A percentile compares a stretch with the other conserved stretches of the same genome.
Evolutionary conservation across 2,888 invertebrate species (phyloP).

Genomic region (Perdita meconis): DNA sequence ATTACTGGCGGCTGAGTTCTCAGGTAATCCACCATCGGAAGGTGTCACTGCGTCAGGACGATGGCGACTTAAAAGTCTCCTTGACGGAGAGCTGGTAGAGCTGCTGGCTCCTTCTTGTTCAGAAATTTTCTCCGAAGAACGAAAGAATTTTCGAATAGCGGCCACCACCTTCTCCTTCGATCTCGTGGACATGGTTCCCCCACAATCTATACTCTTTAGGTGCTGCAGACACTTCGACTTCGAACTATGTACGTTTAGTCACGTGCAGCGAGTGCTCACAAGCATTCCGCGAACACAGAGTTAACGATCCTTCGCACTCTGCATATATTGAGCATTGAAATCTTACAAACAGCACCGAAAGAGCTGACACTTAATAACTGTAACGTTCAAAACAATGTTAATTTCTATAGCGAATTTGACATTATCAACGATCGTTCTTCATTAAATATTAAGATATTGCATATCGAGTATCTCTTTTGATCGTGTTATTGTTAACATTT

Average conservation of each 20-base stretch:
- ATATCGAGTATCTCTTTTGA: not conserved
- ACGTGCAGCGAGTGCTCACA: no score
- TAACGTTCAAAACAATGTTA: not conserved
- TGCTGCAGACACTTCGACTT: not conserved
- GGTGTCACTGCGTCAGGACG: constrained; percentile 82
- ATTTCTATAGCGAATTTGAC: no score
- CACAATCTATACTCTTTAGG: not conserved
- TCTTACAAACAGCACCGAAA: not conserved
- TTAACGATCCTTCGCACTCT: no score
- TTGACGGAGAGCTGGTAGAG: constrained; percentile 87
- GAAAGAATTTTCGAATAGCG: constrained; percentile 91
- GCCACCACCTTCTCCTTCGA: constrained; percentile 93
- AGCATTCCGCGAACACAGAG: no score
- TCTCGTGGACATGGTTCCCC: constrained; percentile 88
- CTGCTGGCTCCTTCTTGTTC: constrained; percentile 80
- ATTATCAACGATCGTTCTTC: no score
- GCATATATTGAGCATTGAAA: not conserved
- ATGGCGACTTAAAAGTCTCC: constrained; percentile 84
- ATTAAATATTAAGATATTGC: not conserved
- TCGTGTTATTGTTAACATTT: not conserved
- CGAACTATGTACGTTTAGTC: not conserved
- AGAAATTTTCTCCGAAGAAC: constrained; percentile 88
- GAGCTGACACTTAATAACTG: not conserved
- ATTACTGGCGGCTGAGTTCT: constrained; percentile 77
- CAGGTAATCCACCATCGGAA: constrained; percentile 76